Conservation (phyloP, 1,140 invertebrate genomes). For the Coelopa frigida region DNA sequence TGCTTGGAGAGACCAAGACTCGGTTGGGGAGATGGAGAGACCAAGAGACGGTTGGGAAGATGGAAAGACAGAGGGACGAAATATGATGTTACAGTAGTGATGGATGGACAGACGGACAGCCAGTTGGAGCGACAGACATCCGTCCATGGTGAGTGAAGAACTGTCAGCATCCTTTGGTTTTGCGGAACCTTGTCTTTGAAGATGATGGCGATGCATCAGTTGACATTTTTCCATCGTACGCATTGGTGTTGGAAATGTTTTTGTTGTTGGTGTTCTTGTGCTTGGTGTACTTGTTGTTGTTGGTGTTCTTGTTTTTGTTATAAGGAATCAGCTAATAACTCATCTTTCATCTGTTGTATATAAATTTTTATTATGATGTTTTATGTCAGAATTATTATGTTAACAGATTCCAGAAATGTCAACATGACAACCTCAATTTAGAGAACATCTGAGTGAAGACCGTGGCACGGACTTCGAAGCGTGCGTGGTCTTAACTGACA, state of each 20-base stretch:
- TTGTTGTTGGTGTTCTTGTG: not conserved
- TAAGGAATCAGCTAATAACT: conserved; percentile 12
- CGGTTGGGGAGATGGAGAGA: too few species aligned
- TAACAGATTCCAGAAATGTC: conserved; percentile 17
- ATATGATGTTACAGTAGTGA: too few species aligned
- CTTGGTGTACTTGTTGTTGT: not conserved
- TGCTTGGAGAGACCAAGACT: too few species aligned
- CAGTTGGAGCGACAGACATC: not conserved
- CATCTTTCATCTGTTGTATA: conserved; percentile 12
- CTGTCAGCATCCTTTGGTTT: not conserved
- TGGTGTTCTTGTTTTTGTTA: not conserved
- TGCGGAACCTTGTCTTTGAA: not conserved
- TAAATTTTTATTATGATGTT: conserved; percentile 19
- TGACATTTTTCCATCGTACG: too few species aligned
- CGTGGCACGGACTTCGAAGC: too few species aligned
- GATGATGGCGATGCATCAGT: not conserved
- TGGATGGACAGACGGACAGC: too few species aligned
- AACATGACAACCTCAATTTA: conserved; percentile 18
- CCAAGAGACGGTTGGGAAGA: too few species aligned
- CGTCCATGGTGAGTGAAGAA: conserved; percentile 3
- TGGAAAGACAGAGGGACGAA: too few species aligned
- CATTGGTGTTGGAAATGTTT: not conserved
- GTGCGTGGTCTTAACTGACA: too few species aligned
- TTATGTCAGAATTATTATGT: conserved; percentile 19
- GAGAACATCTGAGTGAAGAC: conserved; percentile 12